These are phyloP conservation scores for Periplaneta americana DNA, from an alignment of 1,140 invertebrate genomes.

Conservation along the genomic window DNA sequence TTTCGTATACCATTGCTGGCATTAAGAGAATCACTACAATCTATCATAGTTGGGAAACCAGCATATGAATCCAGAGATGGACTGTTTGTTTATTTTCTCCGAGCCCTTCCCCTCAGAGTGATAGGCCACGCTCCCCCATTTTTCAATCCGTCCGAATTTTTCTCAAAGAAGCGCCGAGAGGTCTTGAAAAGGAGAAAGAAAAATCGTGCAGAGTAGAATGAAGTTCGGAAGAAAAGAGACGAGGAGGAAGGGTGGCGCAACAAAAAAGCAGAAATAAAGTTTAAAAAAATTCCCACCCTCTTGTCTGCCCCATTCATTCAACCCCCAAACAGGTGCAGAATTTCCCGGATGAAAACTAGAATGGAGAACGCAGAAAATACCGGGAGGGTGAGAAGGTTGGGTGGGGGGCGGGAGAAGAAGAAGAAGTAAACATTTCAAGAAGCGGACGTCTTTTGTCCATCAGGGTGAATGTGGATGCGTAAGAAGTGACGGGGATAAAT, in stretches of 20 bases:
- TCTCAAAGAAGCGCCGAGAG: no score
- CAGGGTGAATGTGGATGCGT: not conserved
- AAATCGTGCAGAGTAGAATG: not conserved
- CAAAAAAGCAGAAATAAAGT: no score
- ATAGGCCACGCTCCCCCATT: no score
- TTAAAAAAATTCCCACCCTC: no score
- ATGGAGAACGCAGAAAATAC: not conserved
- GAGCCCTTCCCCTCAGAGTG: no score
- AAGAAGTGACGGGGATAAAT: not conserved
- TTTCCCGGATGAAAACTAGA: not conserved
- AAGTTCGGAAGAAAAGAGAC: not conserved
- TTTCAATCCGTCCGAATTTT: no score
- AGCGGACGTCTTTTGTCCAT: not conserved
- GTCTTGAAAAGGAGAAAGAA: not conserved
- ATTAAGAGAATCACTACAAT: no score
- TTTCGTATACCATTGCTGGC: no score
- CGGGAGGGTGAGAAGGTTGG: not conserved
- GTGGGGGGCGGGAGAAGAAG: no score
- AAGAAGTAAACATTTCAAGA: not conserved
- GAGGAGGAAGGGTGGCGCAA: not conserved
- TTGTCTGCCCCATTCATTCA: not conserved
- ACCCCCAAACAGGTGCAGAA: not conserved
- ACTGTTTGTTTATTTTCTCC: no score
- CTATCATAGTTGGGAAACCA: no score
- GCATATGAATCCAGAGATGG: no score